Conservation (phyloP, 2,888 invertebrate genomes). For the Maniola hyperantus region DNA sequence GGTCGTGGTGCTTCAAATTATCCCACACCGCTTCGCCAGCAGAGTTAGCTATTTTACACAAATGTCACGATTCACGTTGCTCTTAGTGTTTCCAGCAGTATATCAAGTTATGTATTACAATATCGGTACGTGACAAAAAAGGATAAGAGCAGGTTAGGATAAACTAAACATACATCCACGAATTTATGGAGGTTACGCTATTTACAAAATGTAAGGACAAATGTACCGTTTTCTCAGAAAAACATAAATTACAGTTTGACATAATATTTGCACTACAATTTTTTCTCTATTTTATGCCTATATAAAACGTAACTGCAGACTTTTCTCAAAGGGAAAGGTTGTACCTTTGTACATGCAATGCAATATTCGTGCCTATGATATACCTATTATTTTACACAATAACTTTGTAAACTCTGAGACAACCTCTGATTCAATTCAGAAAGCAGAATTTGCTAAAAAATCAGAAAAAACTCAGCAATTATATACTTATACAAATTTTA, state of each 20-base stretch:
- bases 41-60: background rate
- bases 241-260: background rate
- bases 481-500: too few relatives aligned
- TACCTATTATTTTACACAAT: too few relatives aligned
- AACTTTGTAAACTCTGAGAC: too few relatives aligned
- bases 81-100: conserved; percentile 19
- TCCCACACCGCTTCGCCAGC: too few relatives aligned
- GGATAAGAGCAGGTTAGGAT: conserved; percentile 18
- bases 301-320: background rate
- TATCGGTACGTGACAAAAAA: conserved; percentile 27
- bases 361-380: too few relatives aligned
- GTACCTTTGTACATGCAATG: too few relatives aligned
- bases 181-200: conserved; percentile 25
- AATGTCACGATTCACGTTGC: conserved; percentile 26
- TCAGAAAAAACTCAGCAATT: too few relatives aligned
- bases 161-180: conserved; percentile 12
- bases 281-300: background rate
- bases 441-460: too few relatives aligned
- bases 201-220: background rate
- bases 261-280: too few relatives aligned
- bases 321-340: too few relatives aligned
- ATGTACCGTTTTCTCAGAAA: background rate
- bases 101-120: conserved; percentile 17
- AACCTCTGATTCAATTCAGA: too few relatives aligned
- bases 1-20: too few relatives aligned